A percentile compares a stretch with the other conserved stretches of the same genome.
phyloP scores from a whole-genome alignment of 2,797 vertebrate species.

The Pteronotus mesoamericanus region DNA sequence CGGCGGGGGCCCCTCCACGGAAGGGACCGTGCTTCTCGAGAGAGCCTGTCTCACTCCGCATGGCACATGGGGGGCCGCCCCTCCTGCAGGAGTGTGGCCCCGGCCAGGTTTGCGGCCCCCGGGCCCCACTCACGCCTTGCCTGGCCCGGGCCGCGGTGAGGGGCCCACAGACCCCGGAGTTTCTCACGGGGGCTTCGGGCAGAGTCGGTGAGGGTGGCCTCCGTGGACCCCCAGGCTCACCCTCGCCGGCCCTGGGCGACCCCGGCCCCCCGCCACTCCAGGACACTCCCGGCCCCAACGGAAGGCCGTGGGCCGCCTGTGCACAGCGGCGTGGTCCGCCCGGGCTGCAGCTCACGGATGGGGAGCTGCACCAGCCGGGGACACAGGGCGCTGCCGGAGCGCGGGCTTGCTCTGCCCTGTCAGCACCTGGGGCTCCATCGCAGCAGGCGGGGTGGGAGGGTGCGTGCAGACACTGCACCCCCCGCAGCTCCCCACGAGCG shows the following conservation, averaged over 20 bases:
- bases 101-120: fast-evolving
- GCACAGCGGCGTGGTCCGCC: too few relatives aligned
- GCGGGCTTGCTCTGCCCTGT: background rate
- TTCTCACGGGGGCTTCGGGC: background rate
- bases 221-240: background rate
- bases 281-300: background rate
- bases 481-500: background rate
- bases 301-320: background rate
- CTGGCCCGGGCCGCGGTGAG: background rate
- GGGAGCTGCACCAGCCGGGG: fast-evolving
- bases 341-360: background rate
- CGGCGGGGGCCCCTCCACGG: background rate
- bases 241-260: fast-evolving
- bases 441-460: background rate
- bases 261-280: background rate
- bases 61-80: fast-evolving
- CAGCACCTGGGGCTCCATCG: too few relatives aligned
- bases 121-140: background rate
- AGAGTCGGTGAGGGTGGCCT: fast-evolving
- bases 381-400: background rate
- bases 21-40: background rate
- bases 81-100: fast-evolving
- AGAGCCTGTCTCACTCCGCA: fast-evolving
- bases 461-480: fast-evolving
- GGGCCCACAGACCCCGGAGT: background rate